Percentiles rank a stretch among this genome's conserved stretches.
Conservation (phyloP, 2,113 vertebrate genomes). For the Alouatta palliata region DNA sequence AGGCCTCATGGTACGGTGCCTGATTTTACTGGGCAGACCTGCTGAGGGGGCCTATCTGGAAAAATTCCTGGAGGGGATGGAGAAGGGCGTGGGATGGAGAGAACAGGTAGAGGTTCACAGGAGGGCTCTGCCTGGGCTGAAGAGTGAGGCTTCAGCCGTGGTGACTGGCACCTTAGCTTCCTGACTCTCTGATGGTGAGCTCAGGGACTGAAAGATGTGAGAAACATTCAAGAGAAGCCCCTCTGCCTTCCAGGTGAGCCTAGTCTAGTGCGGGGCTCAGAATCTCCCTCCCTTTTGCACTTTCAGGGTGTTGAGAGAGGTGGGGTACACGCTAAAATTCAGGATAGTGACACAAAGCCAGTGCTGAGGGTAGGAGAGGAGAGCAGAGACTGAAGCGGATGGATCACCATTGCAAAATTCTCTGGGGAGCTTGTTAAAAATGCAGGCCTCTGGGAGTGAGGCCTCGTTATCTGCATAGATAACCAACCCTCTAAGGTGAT, state of each 20-base stretch:
- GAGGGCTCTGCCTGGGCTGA: neutral
- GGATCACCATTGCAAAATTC: neutral
- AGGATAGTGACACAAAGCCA: neutral
- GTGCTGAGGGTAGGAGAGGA: neutral
- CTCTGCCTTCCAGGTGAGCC: neutral
- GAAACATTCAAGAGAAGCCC: neutral
- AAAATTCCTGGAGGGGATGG: neutral
- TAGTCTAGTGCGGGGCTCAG: neutral
- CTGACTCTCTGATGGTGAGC: neutral
- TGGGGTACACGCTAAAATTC: neutral
- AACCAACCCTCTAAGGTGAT: slow-evolving; percentile 29
- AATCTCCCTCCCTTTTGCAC: neutral
- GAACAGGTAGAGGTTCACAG: neutral
- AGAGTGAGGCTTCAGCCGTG: neutral
- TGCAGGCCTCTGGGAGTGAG: slow-evolving; percentile 50
- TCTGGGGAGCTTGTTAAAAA: slow-evolving; percentile 62
- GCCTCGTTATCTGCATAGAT: slow-evolving; percentile 36
- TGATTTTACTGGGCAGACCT: neutral
- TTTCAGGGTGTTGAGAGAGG: neutral
- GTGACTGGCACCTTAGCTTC: neutral
- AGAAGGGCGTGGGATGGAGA: neutral
- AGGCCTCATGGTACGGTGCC: neutral
- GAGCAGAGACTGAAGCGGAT: neutral
- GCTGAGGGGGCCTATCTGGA: neutral
- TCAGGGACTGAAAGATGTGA: neutral